These are phyloP conservation scores for Anthopleura sola DNA, from an alignment of 64 coral and sea anemone genomes.

Conservation along the genomic window DNA sequence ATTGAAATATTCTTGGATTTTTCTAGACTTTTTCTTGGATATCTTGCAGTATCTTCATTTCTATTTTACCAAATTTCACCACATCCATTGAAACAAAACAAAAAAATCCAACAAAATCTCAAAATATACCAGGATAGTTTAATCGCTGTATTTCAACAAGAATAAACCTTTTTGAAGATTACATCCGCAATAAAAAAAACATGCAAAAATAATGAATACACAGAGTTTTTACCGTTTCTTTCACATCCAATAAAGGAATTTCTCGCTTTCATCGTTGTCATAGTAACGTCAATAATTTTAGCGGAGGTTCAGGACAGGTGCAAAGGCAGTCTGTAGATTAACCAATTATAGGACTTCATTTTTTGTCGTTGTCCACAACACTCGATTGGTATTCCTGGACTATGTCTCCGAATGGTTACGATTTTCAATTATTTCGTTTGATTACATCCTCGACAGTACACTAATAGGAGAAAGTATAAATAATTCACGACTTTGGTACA, in stretches of 20 bases:
- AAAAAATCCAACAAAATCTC: too few relatives aligned
- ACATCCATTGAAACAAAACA: too few relatives aligned
- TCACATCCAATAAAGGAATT: neutral
- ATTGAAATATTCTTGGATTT: too few relatives aligned
- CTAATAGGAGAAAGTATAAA: neutral
- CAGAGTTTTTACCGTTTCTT: neutral
- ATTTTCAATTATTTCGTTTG: neutral
- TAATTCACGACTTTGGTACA: neutral
- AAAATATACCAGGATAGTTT: too few relatives aligned
- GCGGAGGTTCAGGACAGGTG: neutral
- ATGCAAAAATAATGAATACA: neutral
- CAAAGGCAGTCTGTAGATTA: neutral
- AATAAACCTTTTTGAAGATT: too few relatives aligned
- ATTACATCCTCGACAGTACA: neutral
- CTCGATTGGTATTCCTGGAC: neutral
- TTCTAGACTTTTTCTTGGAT: too few relatives aligned
- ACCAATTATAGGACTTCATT: neutral
- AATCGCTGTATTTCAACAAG: too few relatives aligned
- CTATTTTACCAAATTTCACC: too few relatives aligned
- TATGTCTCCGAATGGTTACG: neutral
- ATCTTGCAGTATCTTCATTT: too few relatives aligned
- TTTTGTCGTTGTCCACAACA: neutral
- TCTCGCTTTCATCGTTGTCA: neutral
- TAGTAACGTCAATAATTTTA: neutral
- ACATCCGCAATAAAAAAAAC: too few relatives aligned